Conservation (phyloP, 1,140 invertebrate species). For the Drosophila ohnishii region DNA sequence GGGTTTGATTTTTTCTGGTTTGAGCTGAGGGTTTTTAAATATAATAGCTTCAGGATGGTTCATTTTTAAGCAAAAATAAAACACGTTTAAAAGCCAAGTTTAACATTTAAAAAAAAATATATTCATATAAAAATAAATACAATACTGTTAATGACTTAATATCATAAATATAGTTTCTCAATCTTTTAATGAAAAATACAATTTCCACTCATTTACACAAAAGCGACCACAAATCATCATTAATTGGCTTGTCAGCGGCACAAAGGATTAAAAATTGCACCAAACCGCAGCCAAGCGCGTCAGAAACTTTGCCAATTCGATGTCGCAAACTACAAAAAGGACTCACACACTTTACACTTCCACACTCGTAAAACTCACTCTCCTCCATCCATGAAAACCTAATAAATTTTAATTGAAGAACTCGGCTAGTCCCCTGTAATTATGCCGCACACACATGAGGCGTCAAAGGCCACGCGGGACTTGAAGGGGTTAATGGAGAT, state of each 20-base stretch:
- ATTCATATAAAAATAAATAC: not conserved
- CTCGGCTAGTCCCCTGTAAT: slow-evolving; percentile 56
- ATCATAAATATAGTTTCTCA: not conserved
- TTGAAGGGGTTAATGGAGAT: slow-evolving; percentile 21
- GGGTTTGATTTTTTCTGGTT: slow-evolving; percentile 8
- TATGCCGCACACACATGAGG: slow-evolving; percentile 70
- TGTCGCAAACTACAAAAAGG: slow-evolving; percentile 42
- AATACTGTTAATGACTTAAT: not conserved
- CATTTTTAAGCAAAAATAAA: not conserved
- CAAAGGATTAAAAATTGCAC: slow-evolving; percentile 42
- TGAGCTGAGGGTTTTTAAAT: not conserved
- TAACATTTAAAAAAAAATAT: not conserved
- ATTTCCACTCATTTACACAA: slow-evolving; percentile 20
- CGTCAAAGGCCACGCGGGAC: slow-evolving; percentile 39
- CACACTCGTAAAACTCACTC: not conserved
- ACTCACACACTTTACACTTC: slow-evolving; percentile 11
- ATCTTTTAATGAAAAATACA: slow-evolving; percentile 1
- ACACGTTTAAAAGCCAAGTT: not conserved
- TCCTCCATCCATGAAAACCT: slow-evolving; percentile 24
- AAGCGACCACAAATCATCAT: slow-evolving; percentile 50
- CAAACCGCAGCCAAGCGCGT: slow-evolving; percentile 36
- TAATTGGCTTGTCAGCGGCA: slow-evolving; percentile 66
- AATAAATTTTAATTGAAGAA: slow-evolving; percentile 64
- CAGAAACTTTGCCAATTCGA: slow-evolving; percentile 19
- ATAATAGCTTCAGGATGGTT: not conserved